Base-by-base conservation (phyloP, 2,888 invertebrate species). In the Tachina fera region DNA sequence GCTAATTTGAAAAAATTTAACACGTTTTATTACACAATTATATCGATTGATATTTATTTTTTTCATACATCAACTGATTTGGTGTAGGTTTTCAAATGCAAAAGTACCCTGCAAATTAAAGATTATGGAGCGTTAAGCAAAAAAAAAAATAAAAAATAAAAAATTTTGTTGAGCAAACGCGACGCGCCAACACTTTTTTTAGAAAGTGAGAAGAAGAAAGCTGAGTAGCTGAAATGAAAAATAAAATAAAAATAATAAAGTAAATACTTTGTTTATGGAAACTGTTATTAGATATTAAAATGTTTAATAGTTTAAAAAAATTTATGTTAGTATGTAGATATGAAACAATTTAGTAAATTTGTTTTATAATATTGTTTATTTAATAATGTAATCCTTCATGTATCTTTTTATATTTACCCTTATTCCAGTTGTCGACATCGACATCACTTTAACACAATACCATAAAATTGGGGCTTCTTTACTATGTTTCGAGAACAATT, bases 1-100 rank as follows among this genome's bases (percentile, higher is more conserved):
- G 70, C 70, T 84, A 67, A 77, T 84, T 84, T 71, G 19, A 51
- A 72, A 51, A 72, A 56, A 53, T 72, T 81, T 74, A 79, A 79
- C 81, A 74, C 78, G 74, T 82, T 78, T 76, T 74, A 67, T 63
- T 47, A 76, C 56, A 84, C 76, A 65, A 71, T 45, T 53, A 63
- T 79, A 72, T 72, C 60, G 77, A 83, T 81, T 11, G 67, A 31
- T 45, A 13, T 63, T 77, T 80, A 14, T 77, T n/a, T 67, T 56
- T 51, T 74, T 77, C 8, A 60, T 51, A 49, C n/a, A 43, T 41
- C 41, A 68, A 78, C 41, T 63, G 61, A 47, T 80, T 67, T 72
- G 49, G 39, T 71, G 22, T 77, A 39, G 19, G 22, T 60, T 78
- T 53, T n/a, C n/a, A 58, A 1, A 39, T 5, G 22, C 19, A 19